Conservation (phyloP, 1,140 invertebrate genomes). For the Luehdorfia chinensis region DNA sequence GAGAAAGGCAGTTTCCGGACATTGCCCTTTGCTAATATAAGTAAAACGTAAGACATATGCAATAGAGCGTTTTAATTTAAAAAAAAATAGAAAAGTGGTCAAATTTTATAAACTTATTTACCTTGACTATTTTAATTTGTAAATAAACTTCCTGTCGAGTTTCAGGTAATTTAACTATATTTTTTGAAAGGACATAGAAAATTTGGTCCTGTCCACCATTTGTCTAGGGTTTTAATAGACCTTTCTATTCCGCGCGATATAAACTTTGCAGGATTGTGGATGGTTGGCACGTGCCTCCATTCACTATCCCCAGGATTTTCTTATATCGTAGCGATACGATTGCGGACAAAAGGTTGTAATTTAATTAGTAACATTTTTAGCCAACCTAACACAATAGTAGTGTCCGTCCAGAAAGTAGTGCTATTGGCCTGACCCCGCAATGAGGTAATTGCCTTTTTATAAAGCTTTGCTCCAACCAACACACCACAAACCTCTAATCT, state of each 20-base stretch:
- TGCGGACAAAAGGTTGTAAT: slow-evolving; percentile 6
- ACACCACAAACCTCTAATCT: not conserved
- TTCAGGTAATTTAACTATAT: too few species aligned
- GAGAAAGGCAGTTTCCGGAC: too few species aligned
- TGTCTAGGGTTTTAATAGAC: slow-evolving; percentile 1
- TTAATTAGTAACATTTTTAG: slow-evolving; percentile 2
- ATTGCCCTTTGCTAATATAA: too few species aligned
- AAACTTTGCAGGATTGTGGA: not conserved
- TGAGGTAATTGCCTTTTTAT: slow-evolving; percentile 8
- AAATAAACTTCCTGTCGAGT: too few species aligned
- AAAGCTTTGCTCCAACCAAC: not conserved
- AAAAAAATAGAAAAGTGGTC: too few species aligned
- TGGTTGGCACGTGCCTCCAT: not conserved
- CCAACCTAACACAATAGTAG: not conserved
- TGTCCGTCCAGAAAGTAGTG: not conserved
- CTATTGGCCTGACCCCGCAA: not conserved
- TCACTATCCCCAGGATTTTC: not conserved
- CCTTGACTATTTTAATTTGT: too few species aligned
- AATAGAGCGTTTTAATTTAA: too few species aligned
- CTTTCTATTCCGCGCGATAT: not conserved
- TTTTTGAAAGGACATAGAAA: too few species aligned
- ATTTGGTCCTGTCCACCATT: slow-evolving; percentile 31
- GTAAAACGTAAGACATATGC: too few species aligned
- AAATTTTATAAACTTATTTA: too few species aligned
- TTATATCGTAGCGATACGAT: not conserved